phyloP scores from a whole-genome alignment of 2,888 invertebrate species.

The Atrina japonica region DNA sequence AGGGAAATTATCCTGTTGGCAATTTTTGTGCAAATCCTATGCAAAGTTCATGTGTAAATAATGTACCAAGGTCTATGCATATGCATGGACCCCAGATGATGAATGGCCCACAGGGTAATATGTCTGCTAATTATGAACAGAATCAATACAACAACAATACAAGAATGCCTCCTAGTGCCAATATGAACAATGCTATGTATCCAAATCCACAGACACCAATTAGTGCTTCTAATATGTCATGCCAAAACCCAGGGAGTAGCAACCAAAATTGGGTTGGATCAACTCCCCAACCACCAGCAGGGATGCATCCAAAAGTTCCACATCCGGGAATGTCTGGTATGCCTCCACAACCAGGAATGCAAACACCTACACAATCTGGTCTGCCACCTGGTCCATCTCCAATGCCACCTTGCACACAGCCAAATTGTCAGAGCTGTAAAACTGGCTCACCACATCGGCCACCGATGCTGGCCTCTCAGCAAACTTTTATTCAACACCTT shows the following conservation, averaged over 20 bases:
- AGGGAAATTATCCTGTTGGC: slow-evolving; percentile 25
- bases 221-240: slow-evolving; percentile 42
- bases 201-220: slow-evolving; percentile 31
- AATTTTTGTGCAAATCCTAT: slow-evolving; percentile 29
- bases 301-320: slow-evolving; percentile 48
- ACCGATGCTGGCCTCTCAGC: slow-evolving; percentile 74
- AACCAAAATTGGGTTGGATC: slow-evolving; percentile 52
- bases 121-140: slow-evolving; percentile 31
- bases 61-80: slow-evolving; percentile 47
- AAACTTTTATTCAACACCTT: slow-evolving; percentile 78
- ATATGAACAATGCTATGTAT: slow-evolving; percentile 43
- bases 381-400: slow-evolving; percentile 48
- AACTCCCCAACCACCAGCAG: slow-evolving; percentile 55
- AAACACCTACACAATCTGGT: slow-evolving; percentile 54
- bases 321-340: slow-evolving; percentile 53
- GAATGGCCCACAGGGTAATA: slow-evolving; percentile 34
- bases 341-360: slow-evolving; percentile 43
- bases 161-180: slow-evolving; percentile 37
- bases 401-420: slow-evolving; percentile 59
- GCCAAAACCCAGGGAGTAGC: slow-evolving; percentile 33
- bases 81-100: slow-evolving; percentile 54
- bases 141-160: slow-evolving; percentile 25
- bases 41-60: slow-evolving; percentile 23
- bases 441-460: slow-evolving; percentile 64
- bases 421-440: slow-evolving; percentile 72